Percentiles rank a stretch among this genome's conserved stretches.
Conservation (phyloP, 2,113 vertebrate species). For the Telmatochromis brachygnathus region DNA sequence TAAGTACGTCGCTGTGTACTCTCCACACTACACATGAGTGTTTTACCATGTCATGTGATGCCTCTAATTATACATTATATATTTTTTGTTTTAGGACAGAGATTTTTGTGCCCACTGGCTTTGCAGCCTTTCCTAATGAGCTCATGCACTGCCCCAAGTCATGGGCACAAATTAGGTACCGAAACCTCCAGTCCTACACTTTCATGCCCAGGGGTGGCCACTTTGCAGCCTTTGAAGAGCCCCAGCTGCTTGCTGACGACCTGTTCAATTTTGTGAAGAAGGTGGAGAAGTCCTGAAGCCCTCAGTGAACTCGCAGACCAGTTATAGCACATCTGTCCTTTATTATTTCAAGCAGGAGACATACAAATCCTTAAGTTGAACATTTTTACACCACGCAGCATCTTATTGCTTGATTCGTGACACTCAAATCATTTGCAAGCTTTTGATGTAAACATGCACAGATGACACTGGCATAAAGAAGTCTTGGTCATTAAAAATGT, state of each 20-base stretch:
- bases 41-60: background rate
- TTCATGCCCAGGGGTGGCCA: constrained; percentile 81
- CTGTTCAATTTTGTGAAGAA: constrained; percentile 75
- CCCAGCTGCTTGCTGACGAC: constrained; percentile 76
- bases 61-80: background rate
- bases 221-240: constrained; percentile 84
- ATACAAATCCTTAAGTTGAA: background rate
- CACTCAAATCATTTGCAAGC: background rate
- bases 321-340: background rate
- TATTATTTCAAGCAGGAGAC: background rate
- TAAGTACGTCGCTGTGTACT: constrained; percentile 53
- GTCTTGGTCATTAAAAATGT: constrained; percentile 8
- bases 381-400: background rate
- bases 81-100: constrained; percentile 50
- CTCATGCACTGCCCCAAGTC: constrained; percentile 63
- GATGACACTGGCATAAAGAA: background rate
- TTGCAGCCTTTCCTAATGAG: constrained; percentile 79
- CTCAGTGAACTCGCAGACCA: background rate
- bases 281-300: constrained; percentile 63
- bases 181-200: constrained; percentile 73
- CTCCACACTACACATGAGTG: background rate
- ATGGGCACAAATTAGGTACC: constrained; percentile 67
- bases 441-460: constrained; percentile 11
- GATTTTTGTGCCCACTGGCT: constrained; percentile 73
- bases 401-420: background rate